Evolutionary conservation across 35 echinoderm and acorn worm species (phyloP).

Genomic region (Lytechinus pictus): DNA sequence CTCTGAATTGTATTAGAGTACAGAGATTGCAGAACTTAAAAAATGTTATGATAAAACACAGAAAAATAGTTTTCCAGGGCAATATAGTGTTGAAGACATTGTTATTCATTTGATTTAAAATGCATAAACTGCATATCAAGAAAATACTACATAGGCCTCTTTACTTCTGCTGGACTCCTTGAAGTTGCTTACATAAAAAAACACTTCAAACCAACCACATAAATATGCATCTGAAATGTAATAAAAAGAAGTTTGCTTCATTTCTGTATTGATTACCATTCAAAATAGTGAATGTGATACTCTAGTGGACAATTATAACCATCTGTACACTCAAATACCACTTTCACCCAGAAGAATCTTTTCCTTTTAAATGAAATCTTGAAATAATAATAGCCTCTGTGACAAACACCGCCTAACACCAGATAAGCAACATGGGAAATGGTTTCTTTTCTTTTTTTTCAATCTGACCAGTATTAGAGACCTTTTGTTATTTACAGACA

Average conservation of each 20-base stretch:
- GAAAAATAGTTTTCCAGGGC: background rate
- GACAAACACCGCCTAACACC: background rate
- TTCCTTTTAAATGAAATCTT: background rate
- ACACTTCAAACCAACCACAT: too few relatives aligned
- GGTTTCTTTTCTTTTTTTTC: background rate
- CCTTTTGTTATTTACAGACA: slow-evolving; percentile 10
- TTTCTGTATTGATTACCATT: too few relatives aligned
- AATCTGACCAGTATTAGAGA: background rate
- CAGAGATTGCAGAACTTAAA: background rate
- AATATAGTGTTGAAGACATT: background rate
- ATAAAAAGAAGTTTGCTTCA: too few relatives aligned
- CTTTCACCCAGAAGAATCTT: too few relatives aligned
- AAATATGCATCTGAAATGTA: too few relatives aligned
- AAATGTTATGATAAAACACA: background rate
- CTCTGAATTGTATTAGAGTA: background rate
- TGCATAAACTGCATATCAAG: too few relatives aligned
- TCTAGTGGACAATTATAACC: background rate
- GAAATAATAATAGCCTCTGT: background rate
- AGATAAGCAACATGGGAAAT: background rate
- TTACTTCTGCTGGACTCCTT: too few relatives aligned
- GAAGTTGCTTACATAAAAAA: too few relatives aligned
- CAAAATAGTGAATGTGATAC: too few relatives aligned
- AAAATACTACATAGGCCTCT: too few relatives aligned
- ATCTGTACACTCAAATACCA: background rate
- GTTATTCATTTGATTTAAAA: too few relatives aligned